Evolutionary conservation across 2,888 invertebrate species (phyloP).

Genomic region (Eupithecia inturbata): DNA sequence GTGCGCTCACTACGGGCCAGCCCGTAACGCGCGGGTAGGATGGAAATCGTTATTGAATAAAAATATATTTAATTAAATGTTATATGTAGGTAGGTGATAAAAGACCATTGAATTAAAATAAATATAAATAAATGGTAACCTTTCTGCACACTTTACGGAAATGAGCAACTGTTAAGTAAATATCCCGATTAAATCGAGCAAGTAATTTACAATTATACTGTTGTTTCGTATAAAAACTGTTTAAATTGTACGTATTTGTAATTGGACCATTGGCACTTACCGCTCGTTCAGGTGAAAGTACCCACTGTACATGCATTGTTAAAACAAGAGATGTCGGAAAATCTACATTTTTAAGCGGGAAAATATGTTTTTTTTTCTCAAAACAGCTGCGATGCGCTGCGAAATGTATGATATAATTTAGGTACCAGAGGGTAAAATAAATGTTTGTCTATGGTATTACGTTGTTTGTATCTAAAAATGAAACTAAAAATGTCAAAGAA

Average conservation of each 20-base stretch:
- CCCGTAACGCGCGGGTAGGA: too few species aligned
- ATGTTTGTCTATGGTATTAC: too few species aligned
- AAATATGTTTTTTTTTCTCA: background rate
- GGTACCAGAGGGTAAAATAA: background rate
- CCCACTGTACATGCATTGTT: background rate
- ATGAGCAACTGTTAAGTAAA: conserved; percentile 9
- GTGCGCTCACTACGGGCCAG: too few species aligned
- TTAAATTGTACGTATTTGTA: conserved; percentile 14
- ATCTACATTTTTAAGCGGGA: background rate
- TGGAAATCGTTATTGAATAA: too few species aligned
- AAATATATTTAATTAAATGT: background rate
- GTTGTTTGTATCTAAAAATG: background rate
- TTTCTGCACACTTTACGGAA: background rate
- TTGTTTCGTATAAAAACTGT: conserved; percentile 15
- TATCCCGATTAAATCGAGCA: background rate
- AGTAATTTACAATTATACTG: conserved; percentile 19
- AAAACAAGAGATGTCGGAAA: background rate
- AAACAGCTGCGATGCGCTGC: background rate
- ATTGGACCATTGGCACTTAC: conserved; percentile 16
- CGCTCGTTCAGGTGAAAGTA: background rate
- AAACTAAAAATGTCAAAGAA: background rate
- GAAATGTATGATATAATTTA: background rate
- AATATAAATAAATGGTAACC: background rate
- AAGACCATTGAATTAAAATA: background rate
- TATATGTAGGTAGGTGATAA: background rate